A percentile compares a stretch with the other conserved stretches of the same genome.
Conservation (phyloP, 1,140 invertebrate species). For the Euura saliciscinereae region DNA sequence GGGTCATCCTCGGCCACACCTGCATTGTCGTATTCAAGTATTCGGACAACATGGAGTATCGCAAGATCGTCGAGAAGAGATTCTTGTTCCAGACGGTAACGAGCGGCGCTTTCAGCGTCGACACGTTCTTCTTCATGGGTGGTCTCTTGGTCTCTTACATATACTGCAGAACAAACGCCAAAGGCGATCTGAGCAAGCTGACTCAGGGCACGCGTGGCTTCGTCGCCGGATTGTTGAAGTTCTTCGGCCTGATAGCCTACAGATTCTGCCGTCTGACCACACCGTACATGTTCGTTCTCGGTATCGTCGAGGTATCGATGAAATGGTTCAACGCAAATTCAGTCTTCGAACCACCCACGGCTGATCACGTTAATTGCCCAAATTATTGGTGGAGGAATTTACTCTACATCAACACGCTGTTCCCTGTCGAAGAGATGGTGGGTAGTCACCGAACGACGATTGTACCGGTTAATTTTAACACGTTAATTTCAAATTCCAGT, state of each 20-base stretch:
- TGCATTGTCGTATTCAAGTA: constrained; percentile 86
- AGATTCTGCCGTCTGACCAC: constrained; percentile 80
- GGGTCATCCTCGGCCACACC: constrained; percentile 92
- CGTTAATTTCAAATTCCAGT: constrained; percentile 63
- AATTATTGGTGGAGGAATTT: constrained; percentile 88
- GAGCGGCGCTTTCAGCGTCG: constrained; percentile 88
- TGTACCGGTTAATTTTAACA: constrained; percentile 14
- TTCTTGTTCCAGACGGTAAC: constrained; percentile 83
- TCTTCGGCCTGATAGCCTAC: constrained; percentile 79
- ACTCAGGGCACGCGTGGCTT: constrained; percentile 75
- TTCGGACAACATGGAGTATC: constrained; percentile 81
- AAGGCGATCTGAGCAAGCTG: constrained; percentile 76
- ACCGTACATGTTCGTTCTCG: constrained; percentile 83
- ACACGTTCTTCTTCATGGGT: constrained; percentile 90
- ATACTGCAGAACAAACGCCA: constrained; percentile 83
- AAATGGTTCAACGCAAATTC: constrained; percentile 82
- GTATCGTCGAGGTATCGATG: constrained; percentile 79
- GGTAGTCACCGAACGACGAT: constrained; percentile 31
- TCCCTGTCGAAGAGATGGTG: constrained; percentile 86
- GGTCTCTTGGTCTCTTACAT: constrained; percentile 82
- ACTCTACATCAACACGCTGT: constrained; percentile 83
- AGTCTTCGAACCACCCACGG: constrained; percentile 80
- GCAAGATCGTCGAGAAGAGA: constrained; percentile 78
- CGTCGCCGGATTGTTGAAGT: constrained; percentile 73
- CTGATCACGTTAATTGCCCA: constrained; percentile 80